These are phyloP conservation scores for Bungarus multicinctus DNA, from an alignment of 2,113 vertebrate genomes.

Conservation along the genomic window DNA sequence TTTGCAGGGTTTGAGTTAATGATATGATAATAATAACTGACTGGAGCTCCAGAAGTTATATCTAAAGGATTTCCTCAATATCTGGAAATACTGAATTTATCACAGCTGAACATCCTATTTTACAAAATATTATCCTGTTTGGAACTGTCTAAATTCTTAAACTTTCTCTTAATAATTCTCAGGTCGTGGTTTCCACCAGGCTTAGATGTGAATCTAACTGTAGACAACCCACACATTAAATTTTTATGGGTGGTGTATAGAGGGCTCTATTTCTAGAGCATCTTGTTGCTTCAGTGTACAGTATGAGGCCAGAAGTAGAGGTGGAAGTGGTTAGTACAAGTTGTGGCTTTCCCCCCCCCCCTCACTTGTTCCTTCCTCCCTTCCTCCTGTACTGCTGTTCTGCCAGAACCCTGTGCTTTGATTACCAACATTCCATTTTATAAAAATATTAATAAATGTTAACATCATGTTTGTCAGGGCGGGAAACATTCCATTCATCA, in stretches of 20 bases:
- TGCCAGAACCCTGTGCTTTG: not conserved
- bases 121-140: not conserved
- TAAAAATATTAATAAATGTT: too few relatives aligned
- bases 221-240: not conserved
- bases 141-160: not conserved
- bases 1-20: not conserved
- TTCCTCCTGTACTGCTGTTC: not conserved
- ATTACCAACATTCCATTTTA: not conserved
- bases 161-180: not conserved
- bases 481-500: not conserved
- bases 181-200: not conserved
- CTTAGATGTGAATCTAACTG: not conserved
- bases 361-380: not conserved
- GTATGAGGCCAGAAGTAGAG: not conserved
- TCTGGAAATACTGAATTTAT: not conserved
- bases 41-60: not conserved
- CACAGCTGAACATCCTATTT: not conserved
- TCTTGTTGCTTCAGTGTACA: not conserved
- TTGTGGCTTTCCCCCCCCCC: fast-evolving
- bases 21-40: not conserved
- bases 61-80: not conserved
- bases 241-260: not conserved
- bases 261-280: not conserved
- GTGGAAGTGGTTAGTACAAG: not conserved
- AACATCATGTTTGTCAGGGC: too few relatives aligned